Conservation (phyloP, 1,140 invertebrate species). For the Phymastichus coffea region DNA sequence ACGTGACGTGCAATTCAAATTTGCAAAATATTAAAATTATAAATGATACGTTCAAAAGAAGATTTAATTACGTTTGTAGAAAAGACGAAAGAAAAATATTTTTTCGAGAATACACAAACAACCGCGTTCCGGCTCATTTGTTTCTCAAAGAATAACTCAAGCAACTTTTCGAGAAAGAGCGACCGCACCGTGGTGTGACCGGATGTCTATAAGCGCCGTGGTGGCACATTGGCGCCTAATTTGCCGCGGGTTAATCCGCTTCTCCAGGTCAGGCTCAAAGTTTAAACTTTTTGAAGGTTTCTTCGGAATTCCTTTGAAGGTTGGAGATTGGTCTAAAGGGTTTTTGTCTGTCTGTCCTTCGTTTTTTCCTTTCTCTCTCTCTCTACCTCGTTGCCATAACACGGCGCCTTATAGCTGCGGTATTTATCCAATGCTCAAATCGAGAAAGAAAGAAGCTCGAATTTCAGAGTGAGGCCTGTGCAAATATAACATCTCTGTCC, state of each 20-base stretch:
- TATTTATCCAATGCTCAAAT: slow-evolving; percentile 7
- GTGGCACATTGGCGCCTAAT: not conserved
- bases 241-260: not conserved
- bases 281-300: slow-evolving; percentile 6
- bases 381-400: not conserved
- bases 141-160: no score
- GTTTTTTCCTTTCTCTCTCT: not conserved
- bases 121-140: no score
- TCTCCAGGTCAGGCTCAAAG: not conserved
- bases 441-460: not conserved
- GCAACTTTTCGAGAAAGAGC: no score
- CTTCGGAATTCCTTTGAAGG: not conserved
- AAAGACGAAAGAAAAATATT: no score
- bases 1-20: no score
- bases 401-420: slow-evolving; percentile 6
- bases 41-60: no score
- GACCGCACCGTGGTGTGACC: no score
- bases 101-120: no score
- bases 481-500: not conserved
- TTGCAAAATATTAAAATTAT: no score
- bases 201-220: not conserved
- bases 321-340: not conserved
- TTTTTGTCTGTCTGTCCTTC: not conserved
- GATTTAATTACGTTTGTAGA: no score
- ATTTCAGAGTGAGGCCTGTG: not conserved